Conservation (phyloP, 2,888 invertebrate genomes). For the Dendrolimus pini region DNA sequence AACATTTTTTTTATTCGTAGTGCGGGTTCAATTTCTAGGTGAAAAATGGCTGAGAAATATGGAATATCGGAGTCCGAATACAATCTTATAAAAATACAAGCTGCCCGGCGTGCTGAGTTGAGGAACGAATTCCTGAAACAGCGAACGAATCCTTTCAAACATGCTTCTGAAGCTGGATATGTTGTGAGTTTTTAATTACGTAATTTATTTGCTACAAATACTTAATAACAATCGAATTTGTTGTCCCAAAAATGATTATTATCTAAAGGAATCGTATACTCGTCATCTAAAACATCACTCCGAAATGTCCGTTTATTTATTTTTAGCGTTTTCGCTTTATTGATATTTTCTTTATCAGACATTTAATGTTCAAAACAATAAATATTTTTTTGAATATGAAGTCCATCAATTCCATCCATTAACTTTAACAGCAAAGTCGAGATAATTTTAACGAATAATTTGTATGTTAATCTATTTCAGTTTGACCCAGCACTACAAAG, state of each 20-base stretch:
- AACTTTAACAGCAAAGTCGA: too few relatives aligned
- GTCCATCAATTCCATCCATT: too few relatives aligned
- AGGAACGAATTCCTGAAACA: constrained; percentile 85
- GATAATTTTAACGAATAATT: not conserved
- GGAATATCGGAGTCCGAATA: constrained; percentile 72
- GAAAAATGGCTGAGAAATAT: constrained; percentile 62
- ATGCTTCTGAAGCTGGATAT: constrained; percentile 81
- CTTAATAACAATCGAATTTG: constrained; percentile 6
- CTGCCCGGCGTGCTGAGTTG: constrained; percentile 75
- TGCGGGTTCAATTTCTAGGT: not conserved
- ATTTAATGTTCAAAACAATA: too few relatives aligned
- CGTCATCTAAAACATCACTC: too few relatives aligned
- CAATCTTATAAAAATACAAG: constrained; percentile 76
- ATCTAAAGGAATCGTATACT: too few relatives aligned
- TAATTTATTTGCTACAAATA: constrained; percentile 35
- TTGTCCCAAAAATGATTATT: too few relatives aligned
- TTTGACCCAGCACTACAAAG: constrained; percentile 88
- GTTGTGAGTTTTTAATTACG: constrained; percentile 79
- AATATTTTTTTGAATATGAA: too few relatives aligned
- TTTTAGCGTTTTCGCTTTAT: too few relatives aligned
- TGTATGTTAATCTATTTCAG: constrained; percentile 68
- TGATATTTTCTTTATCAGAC: too few relatives aligned
- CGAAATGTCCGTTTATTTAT: too few relatives aligned
- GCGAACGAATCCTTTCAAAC: constrained; percentile 82
- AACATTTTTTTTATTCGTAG: too few relatives aligned